Base-by-base conservation (phyloP, 2,113 vertebrate species). In the Alaudala cheleensis region DNA sequence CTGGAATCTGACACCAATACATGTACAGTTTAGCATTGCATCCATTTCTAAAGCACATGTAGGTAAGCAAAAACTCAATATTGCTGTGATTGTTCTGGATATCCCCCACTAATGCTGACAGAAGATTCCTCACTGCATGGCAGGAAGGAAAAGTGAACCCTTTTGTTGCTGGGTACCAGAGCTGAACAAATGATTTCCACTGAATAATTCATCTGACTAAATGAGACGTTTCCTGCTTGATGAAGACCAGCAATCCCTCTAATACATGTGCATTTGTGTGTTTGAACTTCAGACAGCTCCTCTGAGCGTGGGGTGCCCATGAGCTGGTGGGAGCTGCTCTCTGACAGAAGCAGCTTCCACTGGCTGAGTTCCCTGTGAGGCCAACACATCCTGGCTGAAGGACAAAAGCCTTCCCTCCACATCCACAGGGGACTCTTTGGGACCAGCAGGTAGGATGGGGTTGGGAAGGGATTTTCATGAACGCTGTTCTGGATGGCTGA, bases 131-230 rank as follows among this genome's bases (percentile, higher is more conserved):
- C 45, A 54, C 47, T n/a, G 17, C 33, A 26, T 23, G 16, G 56
- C 69, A 92, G 34, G 25, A 77, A 88, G 33, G 71, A 74, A 71
- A 92, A 88, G 70, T 12, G 83, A 92, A 83, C 19, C 8, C 12
- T 67, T 92, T 78, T 93, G 60, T 91, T 81, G 51, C 19, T 64
- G 69, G 12, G 22, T 49, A 86, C 29, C 49, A 44, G 29, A 95
- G 67, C 51, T 34, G 72, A 93, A 92, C 80, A 92, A 86, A 95
- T 95, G 84, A 71, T 78, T 88, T 83, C 77, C 31, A 74, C 74
- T 93, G 56, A 93, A 96, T 93, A 84, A 94, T 91, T 94, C 86
- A 89, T 78, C 80, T 61, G 62, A 86, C 50, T 93, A 73, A 86
- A 91, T 95, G 71, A 93, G 72, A 74, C 37, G 44, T 39, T 95